Evolutionary conservation across 2,113 vertebrate species (phyloP), one percentile per base, ranked within the genome.

Genomic region (Antigone vipio): DNA sequence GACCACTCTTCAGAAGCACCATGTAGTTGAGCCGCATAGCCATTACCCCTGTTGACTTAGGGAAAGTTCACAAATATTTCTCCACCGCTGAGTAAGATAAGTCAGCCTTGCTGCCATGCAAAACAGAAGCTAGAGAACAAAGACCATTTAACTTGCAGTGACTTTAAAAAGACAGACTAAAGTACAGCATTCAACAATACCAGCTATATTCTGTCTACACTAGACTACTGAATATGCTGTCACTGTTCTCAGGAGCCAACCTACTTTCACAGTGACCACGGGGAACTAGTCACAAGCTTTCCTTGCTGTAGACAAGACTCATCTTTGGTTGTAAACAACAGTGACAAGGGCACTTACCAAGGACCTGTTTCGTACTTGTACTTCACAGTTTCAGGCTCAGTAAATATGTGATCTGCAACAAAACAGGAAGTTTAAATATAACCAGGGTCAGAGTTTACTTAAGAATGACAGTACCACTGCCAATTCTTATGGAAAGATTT

Each of bases 291-390:
- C 77, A 55, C 32, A 45, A 84, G 32, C 21, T 85, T 78, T 75
- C 62, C 35, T 30, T 47, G 42, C 44, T 78, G 14, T 6, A 64
- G 50, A 40, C 45, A 40, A 94, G 24, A 3, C 29, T 50, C 88
- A 60, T 59, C 64, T 75, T 85, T 26, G 30, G 11, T 53, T 79
- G 62, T 75, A 89, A 93, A 76, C 23, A 76, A 38, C 7, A 0
- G 0, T 38, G 53, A 83, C 79, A 78, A 75, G 27, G 12, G 62
- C 80, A 98, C 99, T 95, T 98, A 99, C 99, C 99, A 99, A 80
- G 99, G 98, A 88, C 99, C 99, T 2, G 99, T 99, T 96, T 99
- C 99, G 52, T 99, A 99, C 97, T 99, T 99, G 98, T 98, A 98
- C 93, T 99, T 99, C 96, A 99, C 98, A 1, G 98, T 98, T 98